These are phyloP conservation scores for Apocrypta bakeri DNA, from an alignment of 1,140 invertebrate genomes.

Conservation along the genomic window DNA sequence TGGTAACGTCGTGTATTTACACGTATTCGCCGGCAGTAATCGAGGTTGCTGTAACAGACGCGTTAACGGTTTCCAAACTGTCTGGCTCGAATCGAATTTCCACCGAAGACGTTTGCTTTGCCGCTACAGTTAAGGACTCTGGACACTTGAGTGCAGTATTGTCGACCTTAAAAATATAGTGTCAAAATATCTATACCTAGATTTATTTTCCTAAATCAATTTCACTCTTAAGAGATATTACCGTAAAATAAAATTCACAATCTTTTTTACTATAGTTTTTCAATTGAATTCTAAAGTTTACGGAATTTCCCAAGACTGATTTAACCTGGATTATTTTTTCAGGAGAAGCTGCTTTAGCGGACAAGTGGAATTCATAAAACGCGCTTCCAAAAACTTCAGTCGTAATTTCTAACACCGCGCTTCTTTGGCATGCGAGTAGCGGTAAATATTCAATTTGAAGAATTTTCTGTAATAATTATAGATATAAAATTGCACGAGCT, in stretches of 20 bases:
- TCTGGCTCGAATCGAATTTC: constrained; percentile 56
- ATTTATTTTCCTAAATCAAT: background rate
- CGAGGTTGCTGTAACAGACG: constrained; percentile 54
- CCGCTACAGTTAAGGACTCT: constrained; percentile 32
- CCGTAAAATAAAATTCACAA: constrained; percentile 53
- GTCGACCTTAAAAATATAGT: constrained; percentile 59
- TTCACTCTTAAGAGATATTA: constrained; percentile 28
- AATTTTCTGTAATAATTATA: constrained; percentile 50
- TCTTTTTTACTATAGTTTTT: constrained; percentile 51
- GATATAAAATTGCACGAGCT: background rate
- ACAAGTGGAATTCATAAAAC: constrained; percentile 59
- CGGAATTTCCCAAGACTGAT: constrained; percentile 50
- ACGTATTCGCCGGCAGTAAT: constrained; percentile 54
- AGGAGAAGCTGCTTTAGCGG: constrained; percentile 62
- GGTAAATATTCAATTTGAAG: constrained; percentile 57
- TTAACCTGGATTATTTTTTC: constrained; percentile 71
- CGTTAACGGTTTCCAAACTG: constrained; percentile 47
- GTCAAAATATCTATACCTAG: background rate
- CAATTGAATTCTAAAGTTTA: constrained; percentile 52
- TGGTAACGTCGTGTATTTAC: no score
- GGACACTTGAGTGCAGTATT: constrained; percentile 51
- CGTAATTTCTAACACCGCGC: constrained; percentile 43
- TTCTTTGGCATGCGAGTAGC: constrained; percentile 43
- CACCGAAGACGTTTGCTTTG: constrained; percentile 21
- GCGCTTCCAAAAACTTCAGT: constrained; percentile 53